Conservation (phyloP, 2,797 vertebrate genomes). For the Peromyscus nudipes region DNA sequence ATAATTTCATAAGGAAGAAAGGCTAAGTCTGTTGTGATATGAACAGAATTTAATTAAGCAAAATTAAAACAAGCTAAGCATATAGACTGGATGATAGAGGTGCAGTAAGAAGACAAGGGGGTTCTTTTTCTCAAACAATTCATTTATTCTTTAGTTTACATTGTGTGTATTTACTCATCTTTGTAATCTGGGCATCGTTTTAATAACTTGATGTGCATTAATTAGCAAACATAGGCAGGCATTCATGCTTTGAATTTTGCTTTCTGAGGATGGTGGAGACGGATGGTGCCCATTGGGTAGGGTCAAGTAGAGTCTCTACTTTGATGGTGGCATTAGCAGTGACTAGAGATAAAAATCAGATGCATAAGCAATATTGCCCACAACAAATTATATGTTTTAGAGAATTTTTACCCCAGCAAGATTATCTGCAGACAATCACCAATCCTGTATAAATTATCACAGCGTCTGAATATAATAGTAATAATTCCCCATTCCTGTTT, state of each 20-base stretch:
- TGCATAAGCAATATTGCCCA: neutral
- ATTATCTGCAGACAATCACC: neutral
- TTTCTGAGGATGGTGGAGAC: neutral
- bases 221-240: neutral
- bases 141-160: neutral
- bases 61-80: neutral
- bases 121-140: neutral
- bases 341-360: neutral
- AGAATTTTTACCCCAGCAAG: neutral
- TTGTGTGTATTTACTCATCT: neutral
- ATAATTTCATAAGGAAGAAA: neutral
- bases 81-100: neutral
- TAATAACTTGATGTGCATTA: neutral
- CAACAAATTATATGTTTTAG: neutral
- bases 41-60: neutral
- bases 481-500: neutral
- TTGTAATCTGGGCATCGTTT: neutral
- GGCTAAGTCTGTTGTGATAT: neutral
- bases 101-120: neutral
- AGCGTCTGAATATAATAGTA: neutral
- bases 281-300: fast-evolving
- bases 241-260: neutral
- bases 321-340: neutral
- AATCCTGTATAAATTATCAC: neutral
- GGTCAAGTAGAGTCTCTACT: neutral